Conservation (phyloP, 2,797 vertebrate species). For the Cryptoprocta ferox region DNA sequence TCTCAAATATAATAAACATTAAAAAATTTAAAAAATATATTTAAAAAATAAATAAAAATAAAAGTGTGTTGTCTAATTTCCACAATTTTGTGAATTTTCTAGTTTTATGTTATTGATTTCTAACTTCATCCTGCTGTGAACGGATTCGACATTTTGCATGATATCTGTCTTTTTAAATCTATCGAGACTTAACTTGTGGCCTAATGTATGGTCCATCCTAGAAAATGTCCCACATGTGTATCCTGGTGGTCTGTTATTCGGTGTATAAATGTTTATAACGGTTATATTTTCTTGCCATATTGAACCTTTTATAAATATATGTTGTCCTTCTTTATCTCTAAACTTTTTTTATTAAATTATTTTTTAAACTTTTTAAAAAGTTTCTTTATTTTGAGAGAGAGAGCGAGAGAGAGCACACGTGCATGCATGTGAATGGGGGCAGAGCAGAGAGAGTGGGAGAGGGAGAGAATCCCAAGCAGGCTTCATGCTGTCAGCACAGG, state of each 20-base stretch:
- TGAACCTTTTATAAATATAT: neutral
- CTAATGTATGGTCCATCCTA: neutral
- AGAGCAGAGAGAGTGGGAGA: too few relatives aligned
- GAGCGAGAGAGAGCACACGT: too few relatives aligned
- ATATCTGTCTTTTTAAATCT: neutral
- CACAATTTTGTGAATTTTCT: neutral
- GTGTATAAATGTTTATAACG: neutral
- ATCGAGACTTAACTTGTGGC: neutral
- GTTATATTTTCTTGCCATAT: neutral
- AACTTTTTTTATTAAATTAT: neutral
- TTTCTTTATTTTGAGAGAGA: too few relatives aligned
- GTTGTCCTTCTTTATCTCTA: neutral
- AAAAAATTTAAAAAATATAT: too few relatives aligned
- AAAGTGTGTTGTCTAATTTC: neutral
- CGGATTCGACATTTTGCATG: neutral
- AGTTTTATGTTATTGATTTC: neutral
- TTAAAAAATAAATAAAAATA: too few relatives aligned
- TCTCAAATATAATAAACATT: too few relatives aligned
- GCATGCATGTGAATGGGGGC: too few relatives aligned
- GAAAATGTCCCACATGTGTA: neutral
- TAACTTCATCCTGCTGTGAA: neutral
- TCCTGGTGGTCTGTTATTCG: neutral
- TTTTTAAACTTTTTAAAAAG: too few relatives aligned
- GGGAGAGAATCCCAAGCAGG: too few relatives aligned
- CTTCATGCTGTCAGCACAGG: too few relatives aligned